Percentiles rank a stretch among this genome's conserved stretches.
These are phyloP conservation scores for Exephanes ischioxanthus DNA, from an alignment of 2,888 invertebrate species.

Conservation along the genomic window DNA sequence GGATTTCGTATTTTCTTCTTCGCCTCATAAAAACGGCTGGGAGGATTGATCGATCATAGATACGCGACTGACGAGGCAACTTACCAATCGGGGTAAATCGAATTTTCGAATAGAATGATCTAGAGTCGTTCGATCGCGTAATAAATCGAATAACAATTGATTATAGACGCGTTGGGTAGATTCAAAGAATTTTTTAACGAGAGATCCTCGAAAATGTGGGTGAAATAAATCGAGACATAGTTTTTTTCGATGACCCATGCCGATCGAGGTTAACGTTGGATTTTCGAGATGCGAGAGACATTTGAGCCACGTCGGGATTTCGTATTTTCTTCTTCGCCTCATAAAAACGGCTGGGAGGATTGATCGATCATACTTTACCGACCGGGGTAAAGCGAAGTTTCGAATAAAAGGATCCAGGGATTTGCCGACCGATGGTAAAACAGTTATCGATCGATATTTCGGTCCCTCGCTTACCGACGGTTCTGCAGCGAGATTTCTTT, in stretches of 20 bases:
- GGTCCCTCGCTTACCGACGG: slow-evolving; percentile 10
- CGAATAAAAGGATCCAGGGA: not conserved
- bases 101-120: slow-evolving; percentile 14
- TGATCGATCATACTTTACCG: slow-evolving; percentile 23
- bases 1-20: not conserved
- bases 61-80: too few relatives aligned
- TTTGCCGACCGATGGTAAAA: slow-evolving; percentile 52
- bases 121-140: not conserved
- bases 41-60: not conserved
- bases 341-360: not conserved
- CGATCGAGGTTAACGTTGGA: not conserved
- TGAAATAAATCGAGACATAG: not conserved
- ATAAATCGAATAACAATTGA: not conserved
- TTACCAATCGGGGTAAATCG: slow-evolving; percentile 1
- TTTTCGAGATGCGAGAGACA: not conserved
- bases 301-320: not conserved
- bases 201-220: not conserved
- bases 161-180: not conserved
- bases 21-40: not conserved
- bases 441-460: slow-evolving; percentile 50
- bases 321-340: not conserved
- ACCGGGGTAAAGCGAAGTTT: not conserved
- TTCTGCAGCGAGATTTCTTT: not conserved
- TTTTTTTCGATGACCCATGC: not conserved
- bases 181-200: not conserved